These are phyloP conservation scores for Trichosurus vulpecula DNA, from an alignment of 2,797 vertebrate genomes.

Conservation along the genomic window DNA sequence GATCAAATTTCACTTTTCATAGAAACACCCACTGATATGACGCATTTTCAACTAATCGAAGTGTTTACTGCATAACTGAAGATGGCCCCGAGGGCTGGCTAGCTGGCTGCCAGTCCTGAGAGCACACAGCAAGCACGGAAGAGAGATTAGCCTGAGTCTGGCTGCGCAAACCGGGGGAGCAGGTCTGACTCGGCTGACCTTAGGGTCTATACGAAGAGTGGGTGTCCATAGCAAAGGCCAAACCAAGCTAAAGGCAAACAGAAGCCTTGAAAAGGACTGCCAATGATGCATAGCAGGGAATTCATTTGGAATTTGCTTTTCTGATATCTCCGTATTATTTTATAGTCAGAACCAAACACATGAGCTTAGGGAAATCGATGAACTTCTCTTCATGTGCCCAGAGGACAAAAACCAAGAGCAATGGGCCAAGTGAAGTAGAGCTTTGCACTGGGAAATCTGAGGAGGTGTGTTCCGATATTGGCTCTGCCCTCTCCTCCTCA, in stretches of 20 bases:
- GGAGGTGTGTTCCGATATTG: background rate
- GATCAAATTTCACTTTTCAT: conserved; percentile 20
- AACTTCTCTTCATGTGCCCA: background rate
- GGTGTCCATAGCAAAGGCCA: background rate
- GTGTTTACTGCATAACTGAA: conserved; percentile 21
- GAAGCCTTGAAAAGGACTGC: background rate
- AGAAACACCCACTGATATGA: conserved; percentile 23
- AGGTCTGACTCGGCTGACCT: background rate
- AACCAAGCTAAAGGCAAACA: background rate
- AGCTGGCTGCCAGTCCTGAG: background rate
- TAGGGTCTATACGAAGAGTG: background rate
- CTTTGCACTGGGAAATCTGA: background rate
- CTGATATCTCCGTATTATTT: background rate
- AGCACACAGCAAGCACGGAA: conserved; percentile 22
- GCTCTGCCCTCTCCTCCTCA: background rate
- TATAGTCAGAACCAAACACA: background rate
- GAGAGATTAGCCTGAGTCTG: background rate
- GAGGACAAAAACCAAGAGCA: background rate
- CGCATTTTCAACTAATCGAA: conserved; percentile 43
- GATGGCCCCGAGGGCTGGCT: background rate
- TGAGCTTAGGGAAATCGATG: background rate
- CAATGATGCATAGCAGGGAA: background rate
- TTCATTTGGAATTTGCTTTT: background rate
- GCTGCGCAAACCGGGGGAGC: too few relatives aligned
- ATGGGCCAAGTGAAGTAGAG: background rate